Evolutionary conservation across 37 sponge, comb jelly and placozoan species (phyloP), one percentile per base, ranked within the genome.

Genomic region (Axinella damicornis): DNA sequence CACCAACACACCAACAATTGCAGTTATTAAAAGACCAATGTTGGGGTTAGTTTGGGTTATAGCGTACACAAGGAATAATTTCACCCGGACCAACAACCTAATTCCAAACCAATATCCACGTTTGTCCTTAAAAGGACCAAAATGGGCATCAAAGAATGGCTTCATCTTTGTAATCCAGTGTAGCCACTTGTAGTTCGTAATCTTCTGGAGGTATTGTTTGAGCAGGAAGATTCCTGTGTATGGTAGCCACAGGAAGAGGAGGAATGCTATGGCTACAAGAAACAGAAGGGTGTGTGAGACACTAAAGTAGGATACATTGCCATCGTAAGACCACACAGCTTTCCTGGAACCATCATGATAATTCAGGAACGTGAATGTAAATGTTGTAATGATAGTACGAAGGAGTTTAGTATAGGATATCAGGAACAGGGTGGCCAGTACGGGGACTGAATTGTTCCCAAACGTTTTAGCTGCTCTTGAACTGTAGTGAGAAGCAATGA

Each of bases 321-420:
- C 78, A 63, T 78, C 78, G 19, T 32, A 61, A 37, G 78, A 64
- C 78, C 78, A 78, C 53, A 78, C 65, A 2, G 39, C 65, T 35
- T 9, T 34, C 20, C 38, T 46, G 17, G 57, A 30, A 37, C 46
- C 53, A 39, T 78, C 41, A 24, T 52, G 36, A 63, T 38, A 20
- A 11, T 63, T 46, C 0, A 61, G 37, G 30, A 78, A 63, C 0
- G 78, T 64, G 66, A 33, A 61, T 57, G 63, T 19, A 22, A 78
- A 33, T 28, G 19, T 65, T 12, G 36, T 33, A 14, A 78, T 78
- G 21, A 78, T 63, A 12, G 65, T 78, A 11, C 78, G 64, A n/a
- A 78, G 65, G 30, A 78, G 30, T 64, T 78, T 78, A 30, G 65
- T 22, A 39, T 46, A 78, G n/a, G 78, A 78, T 22, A 78, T 64